A percentile compares a stretch with the other conserved stretches of the same genome.
Conservation (phyloP, 2,888 invertebrate species). For the Colostygia pectinataria region DNA sequence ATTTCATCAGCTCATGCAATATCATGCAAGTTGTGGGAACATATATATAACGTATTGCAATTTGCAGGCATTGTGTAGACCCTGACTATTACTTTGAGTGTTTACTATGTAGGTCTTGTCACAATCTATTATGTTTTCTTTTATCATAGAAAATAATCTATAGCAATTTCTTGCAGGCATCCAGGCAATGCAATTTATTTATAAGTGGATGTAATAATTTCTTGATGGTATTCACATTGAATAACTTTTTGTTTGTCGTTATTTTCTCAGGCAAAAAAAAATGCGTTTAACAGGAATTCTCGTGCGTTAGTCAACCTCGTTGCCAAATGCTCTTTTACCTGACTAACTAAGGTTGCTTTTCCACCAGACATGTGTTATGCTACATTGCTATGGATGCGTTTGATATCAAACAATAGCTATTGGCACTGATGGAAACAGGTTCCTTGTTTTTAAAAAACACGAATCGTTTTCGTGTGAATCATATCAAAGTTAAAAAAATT, state of each 20-base stretch:
- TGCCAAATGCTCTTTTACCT: too few species aligned
- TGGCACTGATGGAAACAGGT: too few species aligned
- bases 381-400: too few species aligned
- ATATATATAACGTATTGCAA: conserved; percentile 1
- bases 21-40: conserved; percentile 24
- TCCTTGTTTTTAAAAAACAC: too few species aligned
- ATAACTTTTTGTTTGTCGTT: not conserved
- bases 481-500: too few species aligned
- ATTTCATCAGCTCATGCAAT: conserved; percentile 22
- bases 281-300: not conserved
- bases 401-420: too few species aligned
- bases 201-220: not conserved
- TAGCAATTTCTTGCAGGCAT: not conserved
- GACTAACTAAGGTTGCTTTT: too few species aligned
- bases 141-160: not conserved
- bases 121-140: too few species aligned
- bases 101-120: not conserved
- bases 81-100: not conserved
- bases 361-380: too few species aligned
- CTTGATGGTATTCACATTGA: not conserved
- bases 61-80: conserved; percentile 8
- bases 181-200: not conserved
- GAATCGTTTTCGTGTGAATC: too few species aligned
- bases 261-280: conserved; percentile 7
- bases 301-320: too few species aligned